Base-by-base conservation (phyloP, 30 jellyfish, hydroid and myxozoan species). In the Turritopsis rubra region DNA sequence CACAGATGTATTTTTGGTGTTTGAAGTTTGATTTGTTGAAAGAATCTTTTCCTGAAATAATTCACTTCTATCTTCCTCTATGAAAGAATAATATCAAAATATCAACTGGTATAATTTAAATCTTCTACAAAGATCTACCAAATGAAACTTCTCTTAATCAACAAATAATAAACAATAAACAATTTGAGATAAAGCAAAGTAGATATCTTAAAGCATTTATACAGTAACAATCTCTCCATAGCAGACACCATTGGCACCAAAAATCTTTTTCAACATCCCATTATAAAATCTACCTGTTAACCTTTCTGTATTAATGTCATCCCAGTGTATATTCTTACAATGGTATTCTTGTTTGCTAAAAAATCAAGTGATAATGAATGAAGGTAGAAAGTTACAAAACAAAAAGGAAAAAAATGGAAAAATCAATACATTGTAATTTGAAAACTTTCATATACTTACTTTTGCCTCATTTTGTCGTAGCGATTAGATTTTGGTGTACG, bases 401-500 rank as follows among this genome's bases (percentile, higher is more conserved):
- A 41, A 41, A 5, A 41, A 5, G 5, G 60, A 41, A n/a, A n/a
- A n/a, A n/a, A n/a, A n/a, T n/a, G n/a, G n/a, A n/a, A n/a, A n/a
- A n/a, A n/a, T n/a, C 19, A 54, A 52, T n/a, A 81, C 26, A 26
- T 53, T 24, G 9, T 22, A 17, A 81, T 8, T 13, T 66, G 18
- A 28, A 53, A 31, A 17, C 84, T 21, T 26, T 79, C 23, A 53
- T 22, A 79, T 17, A 13, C 76, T 28, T 74, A 89, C 96, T 82
- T 84, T 85, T 71, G 81, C 75, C 82, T 85, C 16, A 75, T 19
- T 53, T 75, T 89, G 83, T 91, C 97, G 60, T 20, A 52, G 13
- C 95, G 81, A 73, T 87, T 79, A 0, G 94, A 60, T 74, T 83
- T 91, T 75, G 97, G 97, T 8, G 97, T 91, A 70, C 97, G 84